phyloP scores from a whole-genome alignment of 2,888 invertebrate genomes.

The Eurois occulta region DNA sequence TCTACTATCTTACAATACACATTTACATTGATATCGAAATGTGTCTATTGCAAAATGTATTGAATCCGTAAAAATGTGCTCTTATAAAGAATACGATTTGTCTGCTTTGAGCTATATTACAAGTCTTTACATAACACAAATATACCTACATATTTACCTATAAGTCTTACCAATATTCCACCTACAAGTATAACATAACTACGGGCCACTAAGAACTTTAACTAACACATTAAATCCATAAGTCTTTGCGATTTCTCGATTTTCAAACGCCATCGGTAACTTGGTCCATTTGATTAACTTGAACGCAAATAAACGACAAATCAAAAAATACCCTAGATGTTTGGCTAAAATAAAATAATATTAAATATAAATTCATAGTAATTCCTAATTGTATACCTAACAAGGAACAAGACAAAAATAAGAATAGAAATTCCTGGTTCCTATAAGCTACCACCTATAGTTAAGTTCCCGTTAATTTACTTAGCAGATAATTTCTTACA shows the following conservation, averaged over 20 bases:
- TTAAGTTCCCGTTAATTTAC: too few relatives aligned
- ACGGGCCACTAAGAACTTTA: background rate
- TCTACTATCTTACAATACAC: constrained; percentile 35
- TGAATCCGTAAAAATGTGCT: constrained; percentile 30
- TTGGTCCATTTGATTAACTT: background rate
- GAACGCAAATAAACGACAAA: background rate
- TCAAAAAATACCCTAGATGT: background rate
- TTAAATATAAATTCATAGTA: background rate
- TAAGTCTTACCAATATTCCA: constrained; percentile 39
- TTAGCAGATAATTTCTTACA: too few relatives aligned
- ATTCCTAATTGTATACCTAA: background rate
- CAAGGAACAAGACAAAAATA: constrained; percentile 9
- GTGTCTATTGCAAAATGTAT: constrained; percentile 6
- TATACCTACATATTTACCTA: constrained; percentile 29
- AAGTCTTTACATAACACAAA: constrained; percentile 23
- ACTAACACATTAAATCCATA: constrained; percentile 9
- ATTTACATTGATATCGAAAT: constrained; percentile 3
- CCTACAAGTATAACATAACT: constrained; percentile 5
- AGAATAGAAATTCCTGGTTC: background rate
- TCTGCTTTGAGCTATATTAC: constrained; percentile 19
- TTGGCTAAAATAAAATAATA: constrained; percentile 8
- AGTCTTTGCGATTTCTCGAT: constrained; percentile 19
- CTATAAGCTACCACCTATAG: background rate
- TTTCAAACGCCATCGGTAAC: constrained; percentile 20
- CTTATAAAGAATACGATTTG: constrained; percentile 3